These are phyloP conservation scores for Galerucella calmariensis DNA, from an alignment of 2,888 invertebrate genomes.

Conservation along the genomic window DNA sequence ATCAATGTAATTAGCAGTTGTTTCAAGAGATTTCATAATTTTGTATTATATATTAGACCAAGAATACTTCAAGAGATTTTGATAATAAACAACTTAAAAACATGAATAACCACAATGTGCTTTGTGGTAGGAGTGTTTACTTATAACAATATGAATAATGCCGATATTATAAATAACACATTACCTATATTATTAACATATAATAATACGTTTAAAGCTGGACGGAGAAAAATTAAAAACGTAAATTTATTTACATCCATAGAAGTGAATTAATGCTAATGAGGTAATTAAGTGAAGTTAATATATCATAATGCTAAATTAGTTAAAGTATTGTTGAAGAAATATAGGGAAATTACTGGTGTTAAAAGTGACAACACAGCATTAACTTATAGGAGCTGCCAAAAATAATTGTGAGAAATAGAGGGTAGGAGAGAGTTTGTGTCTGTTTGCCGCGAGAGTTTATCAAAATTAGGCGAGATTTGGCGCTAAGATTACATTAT, in stretches of 20 bases:
- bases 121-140: neutral
- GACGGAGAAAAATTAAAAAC: neutral
- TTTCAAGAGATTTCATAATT: neutral
- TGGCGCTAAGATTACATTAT: constrained; percentile 20
- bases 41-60: neutral
- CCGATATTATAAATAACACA: neutral
- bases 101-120: neutral
- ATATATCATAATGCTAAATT: neutral
- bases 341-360: neutral
- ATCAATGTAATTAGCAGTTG: neutral
- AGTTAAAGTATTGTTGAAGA: neutral
- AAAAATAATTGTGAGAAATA: neutral
- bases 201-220: too few relatives aligned
- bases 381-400: neutral
- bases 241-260: too few relatives aligned
- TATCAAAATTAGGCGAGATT: constrained; percentile 23
- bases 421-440: neutral
- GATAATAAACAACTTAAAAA: too few relatives aligned
- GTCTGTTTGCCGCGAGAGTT: constrained; percentile 7
- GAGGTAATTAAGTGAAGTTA: too few relatives aligned
- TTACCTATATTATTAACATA: neutral
- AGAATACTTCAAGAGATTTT: too few relatives aligned
- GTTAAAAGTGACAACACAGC: neutral
- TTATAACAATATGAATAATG: neutral
- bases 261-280: too few relatives aligned